Evolutionary conservation across 2,888 invertebrate species (phyloP).

Genomic region (Andrena fulva): DNA sequence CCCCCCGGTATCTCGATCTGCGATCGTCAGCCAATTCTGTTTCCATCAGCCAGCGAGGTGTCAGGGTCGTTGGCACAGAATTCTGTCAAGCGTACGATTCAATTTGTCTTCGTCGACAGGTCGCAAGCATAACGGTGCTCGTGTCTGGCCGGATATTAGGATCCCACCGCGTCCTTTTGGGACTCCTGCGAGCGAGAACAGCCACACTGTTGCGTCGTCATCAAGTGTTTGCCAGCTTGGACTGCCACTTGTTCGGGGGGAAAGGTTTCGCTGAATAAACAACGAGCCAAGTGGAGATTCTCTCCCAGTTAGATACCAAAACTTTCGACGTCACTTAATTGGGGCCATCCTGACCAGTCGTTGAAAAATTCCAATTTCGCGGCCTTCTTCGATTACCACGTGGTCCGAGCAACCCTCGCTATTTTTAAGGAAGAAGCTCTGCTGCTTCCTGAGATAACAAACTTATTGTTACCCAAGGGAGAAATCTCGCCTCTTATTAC

Average conservation of each 20-base stretch:
- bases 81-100: conserved; percentile 18
- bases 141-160: conserved; percentile 26
- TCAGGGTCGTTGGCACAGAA: conserved; percentile 20
- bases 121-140: not conserved
- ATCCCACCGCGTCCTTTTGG: conserved; percentile 11
- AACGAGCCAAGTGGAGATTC: not conserved
- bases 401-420: not conserved
- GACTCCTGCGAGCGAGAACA: not conserved
- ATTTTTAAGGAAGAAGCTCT: not conserved
- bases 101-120: conserved; percentile 34
- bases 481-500: not conserved
- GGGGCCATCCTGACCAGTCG: not conserved
- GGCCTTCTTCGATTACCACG: not conserved
- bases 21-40: conserved; percentile 9
- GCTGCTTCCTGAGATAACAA: not conserved
- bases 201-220: not conserved
- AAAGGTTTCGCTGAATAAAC: not conserved
- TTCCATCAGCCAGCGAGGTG: conserved; percentile 1
- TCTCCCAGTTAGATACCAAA: not conserved
- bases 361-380: not conserved
- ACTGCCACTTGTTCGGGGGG: not conserved
- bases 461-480: not conserved
- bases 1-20: not conserved
- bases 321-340: not conserved
- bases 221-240: not conserved